Evolutionary conservation across 2,113 vertebrate genomes (phyloP).

Genomic region (Saguinus midas): DNA sequence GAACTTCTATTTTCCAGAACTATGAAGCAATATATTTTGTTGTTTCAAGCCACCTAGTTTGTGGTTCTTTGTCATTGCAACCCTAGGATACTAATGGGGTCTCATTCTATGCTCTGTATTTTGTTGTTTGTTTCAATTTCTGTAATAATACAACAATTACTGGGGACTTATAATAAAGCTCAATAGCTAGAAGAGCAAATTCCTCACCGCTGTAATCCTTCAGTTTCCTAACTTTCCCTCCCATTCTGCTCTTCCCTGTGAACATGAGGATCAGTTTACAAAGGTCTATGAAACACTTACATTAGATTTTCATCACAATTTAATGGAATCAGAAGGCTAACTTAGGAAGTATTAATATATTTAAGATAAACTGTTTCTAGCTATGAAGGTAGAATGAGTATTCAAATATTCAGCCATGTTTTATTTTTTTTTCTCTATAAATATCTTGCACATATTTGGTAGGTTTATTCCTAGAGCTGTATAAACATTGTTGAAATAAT

Average conservation of each 20-base stretch:
- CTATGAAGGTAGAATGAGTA: background rate
- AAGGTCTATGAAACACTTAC: background rate
- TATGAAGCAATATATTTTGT: background rate
- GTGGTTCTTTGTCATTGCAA: accelerated
- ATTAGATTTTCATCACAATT: background rate
- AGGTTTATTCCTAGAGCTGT: background rate
- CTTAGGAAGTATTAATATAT: background rate
- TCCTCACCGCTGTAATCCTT: background rate
- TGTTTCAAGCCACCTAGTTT: background rate
- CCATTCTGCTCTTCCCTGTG: background rate
- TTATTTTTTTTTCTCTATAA: background rate
- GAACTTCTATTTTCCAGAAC: background rate
- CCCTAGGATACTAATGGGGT: background rate
- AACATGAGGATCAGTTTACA: background rate
- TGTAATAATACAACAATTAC: background rate
- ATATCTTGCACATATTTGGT: background rate
- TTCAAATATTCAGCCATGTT: background rate
- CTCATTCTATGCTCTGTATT: background rate
- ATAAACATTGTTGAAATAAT: background rate
- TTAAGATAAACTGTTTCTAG: background rate
- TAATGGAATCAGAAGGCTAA: background rate
- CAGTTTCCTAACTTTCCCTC: background rate
- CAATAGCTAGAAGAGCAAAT: background rate
- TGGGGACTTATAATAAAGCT: background rate
- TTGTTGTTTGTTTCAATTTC: background rate